These are phyloP conservation scores for Psettodes erumei DNA, from an alignment of 2,113 vertebrate species.

Conservation along the genomic window DNA sequence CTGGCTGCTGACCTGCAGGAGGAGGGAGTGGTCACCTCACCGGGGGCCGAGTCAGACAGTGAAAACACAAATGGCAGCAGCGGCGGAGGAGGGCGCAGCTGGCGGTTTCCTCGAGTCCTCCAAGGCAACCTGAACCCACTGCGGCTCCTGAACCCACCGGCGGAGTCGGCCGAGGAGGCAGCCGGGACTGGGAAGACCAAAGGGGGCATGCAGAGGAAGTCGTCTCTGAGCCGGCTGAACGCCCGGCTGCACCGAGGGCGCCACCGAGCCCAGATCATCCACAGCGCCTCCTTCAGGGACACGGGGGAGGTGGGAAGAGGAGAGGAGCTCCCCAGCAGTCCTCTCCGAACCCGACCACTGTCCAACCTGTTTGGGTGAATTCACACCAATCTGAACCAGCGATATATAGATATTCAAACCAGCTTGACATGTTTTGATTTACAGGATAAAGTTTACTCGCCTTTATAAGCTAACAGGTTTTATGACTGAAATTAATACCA, in stretches of 20 bases:
- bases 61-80: constrained; percentile 62
- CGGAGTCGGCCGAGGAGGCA: constrained; percentile 73
- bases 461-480: constrained; percentile 47
- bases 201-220: constrained; percentile 86
- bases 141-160: constrained; percentile 81
- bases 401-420: neutral
- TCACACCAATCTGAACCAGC: constrained; percentile 14
- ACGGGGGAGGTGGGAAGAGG: constrained; percentile 86
- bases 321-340: constrained; percentile 83
- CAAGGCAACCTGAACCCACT: constrained; percentile 88
- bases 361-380: constrained; percentile 94
- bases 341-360: constrained; percentile 88
- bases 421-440: constrained; percentile 16
- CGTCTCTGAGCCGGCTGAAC: constrained; percentile 87
- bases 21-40: constrained; percentile 83
- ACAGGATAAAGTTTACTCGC: constrained; percentile 24
- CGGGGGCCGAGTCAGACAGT: constrained; percentile 72
- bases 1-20: constrained; percentile 83
- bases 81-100: constrained; percentile 74
- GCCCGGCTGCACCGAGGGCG: constrained; percentile 90
- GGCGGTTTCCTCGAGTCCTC: constrained; percentile 89
- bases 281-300: constrained; percentile 89
- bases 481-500: neutral
- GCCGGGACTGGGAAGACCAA: constrained; percentile 67
- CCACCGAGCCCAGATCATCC: constrained; percentile 94